Percentiles rank a stretch among this genome's conserved stretches.
Conservation (phyloP, 2,888 invertebrate species). For the Mesochorus sp. region DNA sequence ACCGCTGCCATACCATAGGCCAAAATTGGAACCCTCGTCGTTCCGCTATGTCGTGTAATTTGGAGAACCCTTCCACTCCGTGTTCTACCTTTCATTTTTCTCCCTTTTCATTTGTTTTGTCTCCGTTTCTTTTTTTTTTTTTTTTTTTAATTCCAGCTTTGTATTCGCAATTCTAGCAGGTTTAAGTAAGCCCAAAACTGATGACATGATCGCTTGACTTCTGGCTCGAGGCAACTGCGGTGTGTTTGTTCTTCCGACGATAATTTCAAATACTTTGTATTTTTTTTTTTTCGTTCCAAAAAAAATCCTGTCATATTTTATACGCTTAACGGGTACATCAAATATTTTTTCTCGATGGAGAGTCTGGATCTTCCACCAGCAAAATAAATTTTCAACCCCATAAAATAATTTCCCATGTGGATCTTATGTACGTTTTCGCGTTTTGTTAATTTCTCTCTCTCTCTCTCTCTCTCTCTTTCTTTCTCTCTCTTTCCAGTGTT, state of each 20-base stretch:
- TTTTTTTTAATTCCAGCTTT: neutral
- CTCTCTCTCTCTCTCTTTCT: no score
- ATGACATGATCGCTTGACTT: slow-evolving; percentile 17
- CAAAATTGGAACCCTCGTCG: slow-evolving; percentile 50
- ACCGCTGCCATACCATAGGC: slow-evolving; percentile 10
- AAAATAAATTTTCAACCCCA: neutral
- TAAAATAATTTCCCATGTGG: slow-evolving; percentile 50
- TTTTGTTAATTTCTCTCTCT: no score
- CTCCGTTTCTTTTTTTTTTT: neutral
- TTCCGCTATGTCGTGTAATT: slow-evolving; percentile 49
- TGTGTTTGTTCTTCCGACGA: slow-evolving; percentile 16
- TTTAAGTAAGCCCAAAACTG: slow-evolving; percentile 29
- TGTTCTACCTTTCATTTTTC: neutral
- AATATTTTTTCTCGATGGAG: neutral
- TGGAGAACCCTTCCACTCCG: slow-evolving; percentile 37
- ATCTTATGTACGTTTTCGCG: neutral
- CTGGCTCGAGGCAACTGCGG: neutral
- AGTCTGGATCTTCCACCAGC: neutral
- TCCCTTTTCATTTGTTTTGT: neutral
- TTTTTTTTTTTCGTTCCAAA: neutral
- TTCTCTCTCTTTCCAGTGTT: no score
- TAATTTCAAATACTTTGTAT: neutral
- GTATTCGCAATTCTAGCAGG: slow-evolving; percentile 5
- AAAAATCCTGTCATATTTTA: neutral
- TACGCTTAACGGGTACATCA: neutral